Percentiles rank a stretch among this genome's conserved stretches.
These are phyloP conservation scores for Bhutanitis thaidina DNA, from an alignment of 2,888 invertebrate genomes.

Conservation along the genomic window DNA sequence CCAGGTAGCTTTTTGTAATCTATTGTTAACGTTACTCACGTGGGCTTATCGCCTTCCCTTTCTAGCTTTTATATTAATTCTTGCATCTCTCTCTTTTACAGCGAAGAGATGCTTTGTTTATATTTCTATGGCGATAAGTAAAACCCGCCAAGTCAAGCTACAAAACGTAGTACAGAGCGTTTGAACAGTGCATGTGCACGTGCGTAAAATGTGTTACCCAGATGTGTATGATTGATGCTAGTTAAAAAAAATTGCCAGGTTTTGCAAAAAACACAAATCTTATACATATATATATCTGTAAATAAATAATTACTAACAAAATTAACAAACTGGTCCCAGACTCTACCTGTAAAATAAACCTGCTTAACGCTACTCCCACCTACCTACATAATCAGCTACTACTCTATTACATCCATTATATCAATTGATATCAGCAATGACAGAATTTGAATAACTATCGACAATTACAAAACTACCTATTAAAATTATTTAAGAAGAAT, in stretches of 20 bases:
- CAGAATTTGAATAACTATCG: too few relatives aligned
- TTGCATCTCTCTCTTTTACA: conserved; percentile 40
- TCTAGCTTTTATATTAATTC: conserved; percentile 37
- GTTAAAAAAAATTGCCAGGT: not conserved
- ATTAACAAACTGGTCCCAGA: too few relatives aligned
- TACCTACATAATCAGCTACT: too few relatives aligned
- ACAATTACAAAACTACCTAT: too few relatives aligned
- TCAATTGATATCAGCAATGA: too few relatives aligned
- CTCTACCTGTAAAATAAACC: too few relatives aligned
- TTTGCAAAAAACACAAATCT: not conserved
- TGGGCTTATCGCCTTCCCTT: conserved; percentile 54
- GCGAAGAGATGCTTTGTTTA: conserved; percentile 59
- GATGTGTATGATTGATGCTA: conserved; percentile 29
- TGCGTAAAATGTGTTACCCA: conserved; percentile 44
- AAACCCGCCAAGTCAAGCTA: conserved; percentile 34
- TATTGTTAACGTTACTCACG: conserved; percentile 74
- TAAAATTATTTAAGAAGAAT: too few relatives aligned
- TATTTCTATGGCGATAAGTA: conserved; percentile 56
- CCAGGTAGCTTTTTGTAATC: conserved; percentile 73
- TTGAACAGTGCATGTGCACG: conserved; percentile 37
- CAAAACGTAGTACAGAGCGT: conserved; percentile 42
- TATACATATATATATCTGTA: too few relatives aligned
- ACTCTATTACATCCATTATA: too few relatives aligned
- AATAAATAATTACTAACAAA: too few relatives aligned
- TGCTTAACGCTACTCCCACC: too few relatives aligned